These are phyloP conservation scores for Mastomys natalensis DNA, from an alignment of 2,113 vertebrate genomes.

Conservation along the genomic window DNA sequence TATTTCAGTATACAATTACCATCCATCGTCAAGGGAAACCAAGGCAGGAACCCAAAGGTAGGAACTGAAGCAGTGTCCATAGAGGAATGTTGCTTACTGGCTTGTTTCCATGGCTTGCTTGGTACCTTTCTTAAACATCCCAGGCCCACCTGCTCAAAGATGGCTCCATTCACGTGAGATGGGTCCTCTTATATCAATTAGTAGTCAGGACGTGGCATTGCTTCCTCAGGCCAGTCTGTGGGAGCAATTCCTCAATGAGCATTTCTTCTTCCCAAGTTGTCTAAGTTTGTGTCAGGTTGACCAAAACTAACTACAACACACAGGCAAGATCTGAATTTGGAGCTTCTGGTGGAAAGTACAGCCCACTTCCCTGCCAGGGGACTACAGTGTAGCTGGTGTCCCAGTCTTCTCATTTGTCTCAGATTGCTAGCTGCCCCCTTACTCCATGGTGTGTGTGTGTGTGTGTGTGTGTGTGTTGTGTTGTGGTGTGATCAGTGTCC, in stretches of 20 bases:
- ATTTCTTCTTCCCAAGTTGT: no score
- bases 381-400: not conserved
- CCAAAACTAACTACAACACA: not conserved
- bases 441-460: no score
- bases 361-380: no score
- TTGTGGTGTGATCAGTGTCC: accelerated
- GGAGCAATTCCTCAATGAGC: not conserved
- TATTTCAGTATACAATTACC: not conserved
- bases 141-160: not conserved
- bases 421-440: not conserved
- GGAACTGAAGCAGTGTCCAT: no score
- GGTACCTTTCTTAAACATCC: not conserved
- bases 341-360: not conserved
- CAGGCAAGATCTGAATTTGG: not conserved
- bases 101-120: not conserved
- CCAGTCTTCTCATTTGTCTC: not conserved
- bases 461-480: no score
- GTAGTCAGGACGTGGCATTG: no score
- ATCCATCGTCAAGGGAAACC: no score
- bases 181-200: no score
- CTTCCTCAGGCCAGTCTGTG: not conserved
- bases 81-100: not conserved
- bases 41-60: not conserved
- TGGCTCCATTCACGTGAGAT: not conserved
- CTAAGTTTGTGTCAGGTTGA: not conserved